These are phyloP conservation scores for Coelinius sp. DNA, from an alignment of 2,888 invertebrate species.

Conservation along the genomic window DNA sequence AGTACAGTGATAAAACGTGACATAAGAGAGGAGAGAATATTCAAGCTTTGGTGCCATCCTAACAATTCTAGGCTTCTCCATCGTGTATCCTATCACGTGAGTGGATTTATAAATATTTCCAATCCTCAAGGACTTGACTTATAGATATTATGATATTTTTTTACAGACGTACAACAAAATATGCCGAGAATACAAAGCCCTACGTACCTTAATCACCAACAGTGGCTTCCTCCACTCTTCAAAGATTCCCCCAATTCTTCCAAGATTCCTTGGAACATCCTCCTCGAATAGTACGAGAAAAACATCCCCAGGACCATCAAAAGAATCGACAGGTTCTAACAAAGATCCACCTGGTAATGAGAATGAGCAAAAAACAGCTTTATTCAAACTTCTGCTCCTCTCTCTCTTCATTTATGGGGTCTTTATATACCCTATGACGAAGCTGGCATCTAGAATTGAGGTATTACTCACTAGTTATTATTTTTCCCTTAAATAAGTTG, in stretches of 20 bases:
- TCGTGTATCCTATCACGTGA: constrained; percentile 52
- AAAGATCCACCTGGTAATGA: constrained; percentile 54
- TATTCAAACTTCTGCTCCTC: constrained; percentile 48
- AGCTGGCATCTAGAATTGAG: constrained; percentile 37
- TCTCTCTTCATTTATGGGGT: constrained; percentile 38
- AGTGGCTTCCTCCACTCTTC: constrained; percentile 41
- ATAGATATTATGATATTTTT: no score
- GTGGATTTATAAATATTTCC: constrained; percentile 29
- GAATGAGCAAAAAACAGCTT: constrained; percentile 47
- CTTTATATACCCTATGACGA: constrained; percentile 41
- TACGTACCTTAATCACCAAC: constrained; percentile 62
- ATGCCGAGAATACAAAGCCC: constrained; percentile 74
- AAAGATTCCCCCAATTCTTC: not conserved
- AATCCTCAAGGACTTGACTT: no score
- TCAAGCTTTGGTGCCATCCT: constrained; percentile 40
- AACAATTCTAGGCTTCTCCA: constrained; percentile 38
- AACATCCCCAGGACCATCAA: constrained; percentile 34
- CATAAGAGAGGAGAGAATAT: constrained; percentile 36
- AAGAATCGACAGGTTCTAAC: constrained; percentile 45
- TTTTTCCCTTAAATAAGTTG: no score
- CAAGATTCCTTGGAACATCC: constrained; percentile 52
- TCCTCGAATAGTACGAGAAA: constrained; percentile 29
- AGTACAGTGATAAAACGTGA: constrained; percentile 41
- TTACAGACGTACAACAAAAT: constrained; percentile 61
- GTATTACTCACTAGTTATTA: no score